Conservation (phyloP, 2,113 vertebrate species). For the Pteropus alecto region DNA sequence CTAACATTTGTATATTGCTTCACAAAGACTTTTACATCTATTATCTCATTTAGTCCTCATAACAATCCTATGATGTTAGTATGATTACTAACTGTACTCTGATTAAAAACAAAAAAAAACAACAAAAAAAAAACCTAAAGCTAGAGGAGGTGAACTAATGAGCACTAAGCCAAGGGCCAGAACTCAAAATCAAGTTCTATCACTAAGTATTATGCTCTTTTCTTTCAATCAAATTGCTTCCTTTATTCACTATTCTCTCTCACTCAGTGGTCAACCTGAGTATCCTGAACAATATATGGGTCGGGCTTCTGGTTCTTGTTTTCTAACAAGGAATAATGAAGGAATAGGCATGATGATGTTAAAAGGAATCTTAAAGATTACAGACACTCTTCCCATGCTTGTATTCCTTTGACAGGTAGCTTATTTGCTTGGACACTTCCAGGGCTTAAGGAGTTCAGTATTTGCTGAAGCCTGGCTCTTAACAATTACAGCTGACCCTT, state of each 20-base stretch:
- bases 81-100: background rate
- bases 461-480: background rate
- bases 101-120: background rate
- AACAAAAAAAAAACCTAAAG: background rate
- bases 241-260: background rate
- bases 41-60: background rate
- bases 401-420: background rate
- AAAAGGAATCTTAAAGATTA: slow-evolving; percentile 5
- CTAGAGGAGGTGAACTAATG: background rate
- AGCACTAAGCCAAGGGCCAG: background rate
- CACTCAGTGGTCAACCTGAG: background rate
- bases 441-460: background rate
- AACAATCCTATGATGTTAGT: background rate
- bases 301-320: background rate
- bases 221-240: background rate
- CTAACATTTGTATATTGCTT: background rate
- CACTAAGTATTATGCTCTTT: background rate
- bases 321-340: slow-evolving; percentile 34
- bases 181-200: background rate
- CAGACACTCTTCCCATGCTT: background rate
- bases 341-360: background rate
- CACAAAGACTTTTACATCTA: background rate
- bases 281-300: background rate
- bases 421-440: background rate
- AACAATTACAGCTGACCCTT: background rate